Evolutionary conservation across 2,797 vertebrate species (phyloP).

Genomic region (Bucorvus abyssinicus): DNA sequence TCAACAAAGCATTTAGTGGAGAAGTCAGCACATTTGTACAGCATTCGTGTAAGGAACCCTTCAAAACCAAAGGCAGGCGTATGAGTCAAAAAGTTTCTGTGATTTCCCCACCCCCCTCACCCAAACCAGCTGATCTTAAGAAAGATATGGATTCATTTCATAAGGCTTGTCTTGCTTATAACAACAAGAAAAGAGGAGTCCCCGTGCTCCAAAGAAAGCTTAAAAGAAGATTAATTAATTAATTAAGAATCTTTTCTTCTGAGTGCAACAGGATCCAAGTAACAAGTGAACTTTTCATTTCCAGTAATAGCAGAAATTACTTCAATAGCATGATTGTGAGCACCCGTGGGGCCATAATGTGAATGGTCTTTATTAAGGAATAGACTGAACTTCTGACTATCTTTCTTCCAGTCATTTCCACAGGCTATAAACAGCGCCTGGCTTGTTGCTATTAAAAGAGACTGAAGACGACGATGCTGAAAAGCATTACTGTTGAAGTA

Average conservation of each 20-base stretch:
- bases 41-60: background rate
- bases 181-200: background rate
- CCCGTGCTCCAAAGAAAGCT: background rate
- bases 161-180: background rate
- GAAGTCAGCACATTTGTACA: background rate
- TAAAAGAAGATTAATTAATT: conserved; percentile 60
- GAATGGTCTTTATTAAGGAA: conserved; percentile 64
- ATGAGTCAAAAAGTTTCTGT: background rate
- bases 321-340: conserved; percentile 69
- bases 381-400: conserved; percentile 63
- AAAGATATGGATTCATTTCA: background rate
- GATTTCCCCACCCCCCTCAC: too few species aligned
- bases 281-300: conserved; percentile 71
- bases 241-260: conserved; percentile 60
- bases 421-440: conserved; percentile 62
- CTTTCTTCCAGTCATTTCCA: conserved; percentile 64
- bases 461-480: conserved; percentile 32
- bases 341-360: conserved; percentile 55
- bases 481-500: conserved; percentile 54
- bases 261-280: conserved; percentile 59
- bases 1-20: background rate
- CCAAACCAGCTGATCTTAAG: background rate
- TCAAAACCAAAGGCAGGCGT: background rate
- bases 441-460: conserved; percentile 58
- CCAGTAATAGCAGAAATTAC: conserved; percentile 66